These are phyloP conservation scores for Xiphias gladius DNA, from an alignment of 2,113 vertebrate species.

Conservation along the genomic window DNA sequence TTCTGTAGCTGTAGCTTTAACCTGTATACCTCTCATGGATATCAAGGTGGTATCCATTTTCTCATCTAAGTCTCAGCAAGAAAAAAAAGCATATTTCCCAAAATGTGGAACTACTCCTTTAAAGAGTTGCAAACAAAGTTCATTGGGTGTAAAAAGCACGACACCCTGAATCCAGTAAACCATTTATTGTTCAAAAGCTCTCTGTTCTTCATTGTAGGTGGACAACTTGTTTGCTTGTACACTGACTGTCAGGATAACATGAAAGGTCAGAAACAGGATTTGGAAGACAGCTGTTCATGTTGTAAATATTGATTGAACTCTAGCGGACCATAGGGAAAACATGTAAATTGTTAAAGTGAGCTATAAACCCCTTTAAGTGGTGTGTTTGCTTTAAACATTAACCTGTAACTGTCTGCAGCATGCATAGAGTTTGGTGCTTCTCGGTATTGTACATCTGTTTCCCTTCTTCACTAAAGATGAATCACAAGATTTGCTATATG, in stretches of 20 bases:
- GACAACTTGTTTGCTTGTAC: conserved; percentile 53
- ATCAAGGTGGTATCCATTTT: not conserved
- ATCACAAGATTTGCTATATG: conserved; percentile 50
- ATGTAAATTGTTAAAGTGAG: conserved; percentile 68
- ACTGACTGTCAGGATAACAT: conserved; percentile 42
- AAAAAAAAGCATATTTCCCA: not conserved
- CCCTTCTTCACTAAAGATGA: conserved; percentile 63
- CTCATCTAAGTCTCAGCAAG: not conserved
- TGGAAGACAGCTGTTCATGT: conserved; percentile 64
- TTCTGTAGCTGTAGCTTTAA: not conserved
- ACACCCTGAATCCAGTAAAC: not conserved
- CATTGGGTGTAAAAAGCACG: not conserved
- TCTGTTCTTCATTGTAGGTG: conserved; percentile 9
- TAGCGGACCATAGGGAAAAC: conserved; percentile 64
- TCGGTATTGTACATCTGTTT: conserved; percentile 78
- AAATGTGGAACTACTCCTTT: conserved; percentile 3
- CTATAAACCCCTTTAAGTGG: conserved; percentile 60
- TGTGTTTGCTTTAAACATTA: conserved; percentile 70
- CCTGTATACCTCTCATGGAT: not conserved
- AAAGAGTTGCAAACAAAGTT: not conserved
- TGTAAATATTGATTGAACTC: conserved; percentile 75
- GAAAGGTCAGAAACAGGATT: conserved; percentile 69
- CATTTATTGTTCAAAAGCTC: conserved; percentile 17
- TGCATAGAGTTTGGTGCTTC: conserved; percentile 60
- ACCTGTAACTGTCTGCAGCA: conserved; percentile 58